Percentiles rank a stretch among this genome's conserved stretches.
Conservation (phyloP, 2,888 invertebrate genomes). For the Microchrysa polita region DNA sequence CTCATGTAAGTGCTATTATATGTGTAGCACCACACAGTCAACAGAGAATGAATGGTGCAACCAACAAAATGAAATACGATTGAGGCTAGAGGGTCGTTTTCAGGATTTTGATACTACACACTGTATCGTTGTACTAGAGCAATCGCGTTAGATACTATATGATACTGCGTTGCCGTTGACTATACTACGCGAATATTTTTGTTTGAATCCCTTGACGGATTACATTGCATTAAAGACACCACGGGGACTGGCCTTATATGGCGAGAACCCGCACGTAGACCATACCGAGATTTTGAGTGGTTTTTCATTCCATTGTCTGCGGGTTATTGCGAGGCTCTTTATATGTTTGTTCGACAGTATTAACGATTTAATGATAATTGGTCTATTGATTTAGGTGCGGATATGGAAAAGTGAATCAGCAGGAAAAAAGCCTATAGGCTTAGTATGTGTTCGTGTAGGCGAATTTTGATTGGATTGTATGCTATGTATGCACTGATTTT, state of each 20-base stretch:
- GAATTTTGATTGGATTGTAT: too few relatives aligned
- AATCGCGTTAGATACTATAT: too few relatives aligned
- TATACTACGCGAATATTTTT: neutral
- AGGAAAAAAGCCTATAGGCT: too few relatives aligned
- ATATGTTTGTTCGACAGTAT: constrained; percentile 7
- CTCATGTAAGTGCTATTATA: neutral
- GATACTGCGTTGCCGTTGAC: too few relatives aligned
- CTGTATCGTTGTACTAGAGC: neutral
- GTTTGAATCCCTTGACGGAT: constrained; percentile 26
- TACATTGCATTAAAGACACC: constrained; percentile 24
- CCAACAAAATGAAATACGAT: neutral
- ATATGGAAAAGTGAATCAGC: too few relatives aligned
- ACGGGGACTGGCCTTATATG: too few relatives aligned
- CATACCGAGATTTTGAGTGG: constrained; percentile 22
- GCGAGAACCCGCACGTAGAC: neutral
- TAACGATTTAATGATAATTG: constrained; percentile 27
- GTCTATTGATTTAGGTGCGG: neutral
- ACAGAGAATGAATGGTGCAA: neutral
- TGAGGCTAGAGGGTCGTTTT: constrained; percentile 21
- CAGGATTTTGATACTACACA: neutral
- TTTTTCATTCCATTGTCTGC: neutral
- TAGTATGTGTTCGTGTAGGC: too few relatives aligned
- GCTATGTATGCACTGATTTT: too few relatives aligned
- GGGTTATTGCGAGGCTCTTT: constrained; percentile 12
- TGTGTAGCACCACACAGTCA: too few relatives aligned